Percentiles rank a stretch among this genome's conserved stretches.
Conservation (phyloP, 2,113 vertebrate species). For the Protomyctophum bolini region DNA sequence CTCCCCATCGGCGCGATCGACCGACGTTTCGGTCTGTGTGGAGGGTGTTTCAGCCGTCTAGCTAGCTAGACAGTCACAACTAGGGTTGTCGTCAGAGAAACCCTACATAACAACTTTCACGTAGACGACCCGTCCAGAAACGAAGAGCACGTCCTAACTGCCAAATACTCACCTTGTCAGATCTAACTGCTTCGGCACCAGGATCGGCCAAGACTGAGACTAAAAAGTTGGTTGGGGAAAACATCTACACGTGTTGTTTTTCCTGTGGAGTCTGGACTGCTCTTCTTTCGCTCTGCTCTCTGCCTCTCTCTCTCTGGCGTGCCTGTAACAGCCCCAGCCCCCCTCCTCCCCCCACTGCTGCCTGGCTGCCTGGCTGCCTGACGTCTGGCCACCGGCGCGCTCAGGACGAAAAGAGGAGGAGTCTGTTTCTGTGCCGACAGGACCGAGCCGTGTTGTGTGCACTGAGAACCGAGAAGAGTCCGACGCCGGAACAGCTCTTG, state of each 20-base stretch:
- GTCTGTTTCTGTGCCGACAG: conserved; percentile 24
- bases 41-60: conserved; percentile 26
- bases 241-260: neutral
- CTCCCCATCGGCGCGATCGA: conserved; percentile 21
- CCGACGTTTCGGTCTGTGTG: neutral
- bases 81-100: conserved; percentile 8
- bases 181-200: conserved; percentile 29
- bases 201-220: neutral
- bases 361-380: conserved; percentile 29
- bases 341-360: conserved; percentile 22
- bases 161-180: conserved; percentile 44
- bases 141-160: conserved; percentile 1
- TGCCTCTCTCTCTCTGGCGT: too few relatives aligned
- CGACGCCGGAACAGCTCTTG: too few relatives aligned
- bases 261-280: neutral
- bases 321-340: neutral
- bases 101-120: conserved; percentile 4
- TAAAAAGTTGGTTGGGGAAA: neutral
- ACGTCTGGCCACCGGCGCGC: conserved; percentile 31
- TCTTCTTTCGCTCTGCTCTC: neutral
- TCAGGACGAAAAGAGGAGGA: conserved; percentile 66
- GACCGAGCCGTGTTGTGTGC: neutral
- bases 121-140: conserved; percentile 3
- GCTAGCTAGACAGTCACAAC: conserved; percentile 10
- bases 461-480: neutral